Percentiles rank a stretch among this genome's conserved stretches.
Evolutionary conservation across 2,113 vertebrate genomes (phyloP).

Genomic region (Sapajus apella): DNA sequence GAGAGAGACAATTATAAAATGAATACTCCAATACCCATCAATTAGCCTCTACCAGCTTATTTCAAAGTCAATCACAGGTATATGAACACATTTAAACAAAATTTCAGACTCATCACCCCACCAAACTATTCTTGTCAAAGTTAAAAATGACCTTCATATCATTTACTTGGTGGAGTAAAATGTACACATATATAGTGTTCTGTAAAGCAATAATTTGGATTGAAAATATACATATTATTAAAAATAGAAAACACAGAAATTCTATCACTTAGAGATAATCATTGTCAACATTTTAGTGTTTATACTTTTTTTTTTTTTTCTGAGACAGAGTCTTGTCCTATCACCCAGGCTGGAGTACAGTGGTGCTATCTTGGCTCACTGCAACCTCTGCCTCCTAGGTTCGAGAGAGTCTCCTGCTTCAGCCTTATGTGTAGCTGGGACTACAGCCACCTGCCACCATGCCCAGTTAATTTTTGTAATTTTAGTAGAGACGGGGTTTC

Average conservation of each 20-base stretch:
- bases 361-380: no score
- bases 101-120: neutral
- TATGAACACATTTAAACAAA: neutral
- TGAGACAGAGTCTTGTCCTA: no score
- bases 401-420: no score
- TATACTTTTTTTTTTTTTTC: no score
- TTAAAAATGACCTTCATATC: neutral
- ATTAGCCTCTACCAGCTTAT: neutral
- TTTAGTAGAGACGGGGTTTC: no score
- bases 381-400: no score
- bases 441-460: no score
- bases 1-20: neutral
- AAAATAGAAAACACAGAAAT: neutral
- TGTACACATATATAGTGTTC: neutral
- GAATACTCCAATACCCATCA: neutral
- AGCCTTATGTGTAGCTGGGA: no score
- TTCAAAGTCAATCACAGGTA: neutral
- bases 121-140: neutral
- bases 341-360: no score
- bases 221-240: neutral
- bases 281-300: neutral
- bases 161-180: neutral
- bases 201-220: neutral
- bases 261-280: neutral
- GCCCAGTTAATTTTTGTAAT: no score